Evolutionary conservation across 2,888 invertebrate genomes (phyloP).

Genomic region (Aphodius sticticus): DNA sequence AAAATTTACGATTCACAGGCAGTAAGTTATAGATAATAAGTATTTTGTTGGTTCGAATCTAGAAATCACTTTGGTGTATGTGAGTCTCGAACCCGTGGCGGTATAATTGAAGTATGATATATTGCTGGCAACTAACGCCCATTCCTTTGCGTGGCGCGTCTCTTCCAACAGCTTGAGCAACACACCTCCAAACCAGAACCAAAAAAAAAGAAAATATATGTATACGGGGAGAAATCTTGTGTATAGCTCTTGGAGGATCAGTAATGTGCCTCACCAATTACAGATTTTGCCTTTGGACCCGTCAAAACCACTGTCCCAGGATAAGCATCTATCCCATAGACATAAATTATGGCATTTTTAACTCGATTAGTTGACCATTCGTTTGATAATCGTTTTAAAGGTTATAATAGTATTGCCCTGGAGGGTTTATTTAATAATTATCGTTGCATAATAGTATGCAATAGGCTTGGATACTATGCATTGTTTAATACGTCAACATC

Average conservation of each 20-base stretch:
- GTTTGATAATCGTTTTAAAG: background rate
- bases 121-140: conserved; percentile 4
- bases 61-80: background rate
- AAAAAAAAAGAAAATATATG: background rate
- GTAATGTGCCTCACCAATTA: conserved; percentile 4
- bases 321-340: background rate
- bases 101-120: conserved; percentile 4
- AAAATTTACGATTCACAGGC: background rate
- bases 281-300: background rate
- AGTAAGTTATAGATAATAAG: conserved; percentile 4
- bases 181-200: background rate
- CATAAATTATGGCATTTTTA: background rate
- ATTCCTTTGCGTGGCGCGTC: background rate
- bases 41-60: background rate
- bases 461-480: background rate
- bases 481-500: no score
- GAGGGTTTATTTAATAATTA: background rate
- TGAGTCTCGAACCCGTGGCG: background rate
- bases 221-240: background rate
- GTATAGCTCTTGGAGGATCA: background rate
- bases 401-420: background rate
- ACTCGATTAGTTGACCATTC: background rate
- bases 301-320: background rate
- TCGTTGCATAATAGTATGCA: background rate
- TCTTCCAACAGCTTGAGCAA: background rate